These are phyloP conservation scores for Chaenogobius annularis DNA, from an alignment of 2,113 vertebrate genomes.

Conservation along the genomic window DNA sequence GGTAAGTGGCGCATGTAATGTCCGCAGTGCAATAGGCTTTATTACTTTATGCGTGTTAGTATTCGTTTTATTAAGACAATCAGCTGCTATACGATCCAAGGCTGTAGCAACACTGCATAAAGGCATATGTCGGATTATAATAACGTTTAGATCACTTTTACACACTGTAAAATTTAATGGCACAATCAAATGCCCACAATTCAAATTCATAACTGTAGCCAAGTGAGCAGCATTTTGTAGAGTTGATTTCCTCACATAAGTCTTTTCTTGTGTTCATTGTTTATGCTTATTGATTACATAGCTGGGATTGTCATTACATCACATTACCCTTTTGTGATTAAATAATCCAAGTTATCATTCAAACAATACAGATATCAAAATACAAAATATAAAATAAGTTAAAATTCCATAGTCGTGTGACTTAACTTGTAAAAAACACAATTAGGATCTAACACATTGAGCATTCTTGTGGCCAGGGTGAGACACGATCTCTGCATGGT, in stretches of 20 bases:
- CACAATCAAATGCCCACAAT: neutral
- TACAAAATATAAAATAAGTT: too few species aligned
- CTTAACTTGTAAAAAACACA: neutral
- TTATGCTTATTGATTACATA: too few species aligned
- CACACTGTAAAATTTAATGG: neutral
- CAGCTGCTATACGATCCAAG: neutral
- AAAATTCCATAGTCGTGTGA: too few species aligned
- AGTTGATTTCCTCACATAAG: neutral
- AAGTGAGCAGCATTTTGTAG: neutral
- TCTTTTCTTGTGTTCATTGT: neutral
- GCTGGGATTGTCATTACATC: too few species aligned
- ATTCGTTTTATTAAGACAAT: slow-evolving; percentile 20
- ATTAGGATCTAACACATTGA: too few species aligned
- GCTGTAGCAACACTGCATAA: neutral
- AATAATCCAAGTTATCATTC: too few species aligned
- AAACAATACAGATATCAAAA: too few species aligned
- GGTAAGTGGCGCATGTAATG: slow-evolving; percentile 14
- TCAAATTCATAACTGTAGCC: neutral
- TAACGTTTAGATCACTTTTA: neutral
- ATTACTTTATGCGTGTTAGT: slow-evolving; percentile 19
- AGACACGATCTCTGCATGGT: too few species aligned
- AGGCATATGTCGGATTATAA: neutral
- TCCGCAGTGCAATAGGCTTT: slow-evolving; percentile 1
- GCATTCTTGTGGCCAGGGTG: too few species aligned
- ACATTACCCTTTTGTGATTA: too few species aligned